Evolutionary conservation across 2,113 vertebrate genomes (phyloP).

Genomic region (Hiodon tergisus): DNA sequence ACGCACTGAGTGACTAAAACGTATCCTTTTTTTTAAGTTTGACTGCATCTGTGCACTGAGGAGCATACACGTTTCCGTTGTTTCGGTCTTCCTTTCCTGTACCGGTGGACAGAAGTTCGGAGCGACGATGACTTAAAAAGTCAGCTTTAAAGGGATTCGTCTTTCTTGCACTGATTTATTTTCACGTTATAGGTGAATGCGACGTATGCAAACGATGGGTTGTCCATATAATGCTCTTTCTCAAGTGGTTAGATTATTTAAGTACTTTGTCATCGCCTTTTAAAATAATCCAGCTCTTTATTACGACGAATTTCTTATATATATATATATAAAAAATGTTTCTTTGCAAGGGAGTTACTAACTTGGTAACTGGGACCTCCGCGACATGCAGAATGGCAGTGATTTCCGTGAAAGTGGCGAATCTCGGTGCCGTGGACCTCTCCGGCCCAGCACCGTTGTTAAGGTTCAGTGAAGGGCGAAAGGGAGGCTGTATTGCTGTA

Average conservation of each 20-base stretch:
- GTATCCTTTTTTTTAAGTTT: constrained; percentile 36
- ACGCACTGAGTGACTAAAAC: constrained; percentile 67
- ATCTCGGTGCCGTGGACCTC: too few relatives aligned
- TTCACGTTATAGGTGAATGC: constrained; percentile 74
- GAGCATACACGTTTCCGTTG: constrained; percentile 55
- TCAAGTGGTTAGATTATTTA: constrained; percentile 45
- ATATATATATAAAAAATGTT: constrained; percentile 38
- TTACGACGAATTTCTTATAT: constrained; percentile 46
- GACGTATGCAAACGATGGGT: constrained; percentile 73
- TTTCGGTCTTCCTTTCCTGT: constrained; percentile 56
- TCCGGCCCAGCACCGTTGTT: too few relatives aligned
- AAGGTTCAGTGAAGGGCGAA: too few relatives aligned
- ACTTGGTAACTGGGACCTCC: too few relatives aligned
- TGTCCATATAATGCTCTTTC: constrained; percentile 45
- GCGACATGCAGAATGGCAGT: too few relatives aligned
- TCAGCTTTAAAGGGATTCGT: constrained; percentile 58
- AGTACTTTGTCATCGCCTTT: constrained; percentile 57
- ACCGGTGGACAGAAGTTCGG: constrained; percentile 51
- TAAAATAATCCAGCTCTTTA: constrained; percentile 41
- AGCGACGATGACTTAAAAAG: constrained; percentile 47
- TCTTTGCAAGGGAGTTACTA: not conserved
- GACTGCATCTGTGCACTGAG: constrained; percentile 79
- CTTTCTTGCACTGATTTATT: constrained; percentile 50
- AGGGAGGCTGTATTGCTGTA: constrained; percentile 38
- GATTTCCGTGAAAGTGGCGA: too few relatives aligned